Evolutionary conservation across 92 coral and sea anemone genomes (phyloP).

Genomic region (Muricea muricata): DNA sequence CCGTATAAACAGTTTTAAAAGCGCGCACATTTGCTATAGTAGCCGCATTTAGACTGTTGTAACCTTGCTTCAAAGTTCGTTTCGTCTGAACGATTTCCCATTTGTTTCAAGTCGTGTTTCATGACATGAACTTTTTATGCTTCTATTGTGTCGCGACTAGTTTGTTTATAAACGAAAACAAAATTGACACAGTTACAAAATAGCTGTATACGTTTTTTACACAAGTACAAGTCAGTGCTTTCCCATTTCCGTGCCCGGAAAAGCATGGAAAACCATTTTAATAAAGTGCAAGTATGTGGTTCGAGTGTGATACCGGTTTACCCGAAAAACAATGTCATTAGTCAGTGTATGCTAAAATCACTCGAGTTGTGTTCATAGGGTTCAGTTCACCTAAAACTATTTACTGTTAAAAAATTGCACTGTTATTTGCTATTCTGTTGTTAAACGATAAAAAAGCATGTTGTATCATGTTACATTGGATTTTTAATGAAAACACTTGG

Average conservation of each 20-base stretch:
- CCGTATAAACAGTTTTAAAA: constrained; percentile 2
- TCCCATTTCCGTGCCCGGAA: neutral
- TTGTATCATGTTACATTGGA: neutral
- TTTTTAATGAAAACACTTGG: no score
- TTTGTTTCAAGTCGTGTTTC: neutral
- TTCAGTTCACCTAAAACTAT: neutral
- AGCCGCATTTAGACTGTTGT: neutral
- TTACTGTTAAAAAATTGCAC: neutral
- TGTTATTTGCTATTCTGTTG: neutral
- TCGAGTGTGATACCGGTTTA: neutral
- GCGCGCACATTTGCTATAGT: neutral
- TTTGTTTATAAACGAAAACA: constrained; percentile 19
- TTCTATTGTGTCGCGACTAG: neutral
- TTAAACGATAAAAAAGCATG: neutral
- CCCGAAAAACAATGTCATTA: neutral
- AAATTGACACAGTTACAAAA: neutral
- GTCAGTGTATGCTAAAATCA: neutral
- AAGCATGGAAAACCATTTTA: neutral
- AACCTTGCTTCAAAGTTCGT: neutral
- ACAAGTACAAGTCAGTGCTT: neutral
- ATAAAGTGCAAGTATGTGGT: neutral
- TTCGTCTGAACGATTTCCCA: neutral
- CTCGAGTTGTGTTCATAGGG: neutral
- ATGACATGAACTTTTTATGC: neutral
- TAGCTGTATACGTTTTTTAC: neutral